These are phyloP conservation scores for Vipera latastei DNA, from an alignment of 2,797 vertebrate species.

Conservation along the genomic window DNA sequence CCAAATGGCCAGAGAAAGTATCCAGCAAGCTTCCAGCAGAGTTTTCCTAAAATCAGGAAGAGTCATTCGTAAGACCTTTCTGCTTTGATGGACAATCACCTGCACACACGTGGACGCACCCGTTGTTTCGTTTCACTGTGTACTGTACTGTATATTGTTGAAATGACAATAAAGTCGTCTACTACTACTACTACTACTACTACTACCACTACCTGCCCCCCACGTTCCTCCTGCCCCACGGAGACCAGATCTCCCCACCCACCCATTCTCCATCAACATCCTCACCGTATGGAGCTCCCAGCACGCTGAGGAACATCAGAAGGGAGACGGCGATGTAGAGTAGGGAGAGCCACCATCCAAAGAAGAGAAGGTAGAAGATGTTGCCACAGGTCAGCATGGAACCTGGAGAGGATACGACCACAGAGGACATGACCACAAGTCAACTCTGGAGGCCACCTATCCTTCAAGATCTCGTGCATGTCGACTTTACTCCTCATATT, in stretches of 20 bases:
- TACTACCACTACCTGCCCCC: no score
- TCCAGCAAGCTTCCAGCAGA: conserved; percentile 76
- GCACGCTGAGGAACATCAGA: conserved; percentile 78
- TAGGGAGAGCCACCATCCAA: conserved; percentile 87
- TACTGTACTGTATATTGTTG: no score
- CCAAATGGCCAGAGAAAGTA: conserved; percentile 88
- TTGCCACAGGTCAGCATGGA: conserved; percentile 80
- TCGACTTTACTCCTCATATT: no score
- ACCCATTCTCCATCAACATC: not conserved
- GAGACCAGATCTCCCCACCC: not conserved
- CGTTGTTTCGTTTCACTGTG: no score
- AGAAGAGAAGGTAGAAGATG: conserved; percentile 79
- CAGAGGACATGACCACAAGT: not conserved
- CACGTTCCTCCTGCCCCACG: not conserved
- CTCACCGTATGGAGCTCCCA: conserved; percentile 81
- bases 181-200: no score
- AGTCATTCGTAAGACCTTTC: not conserved
- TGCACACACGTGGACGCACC: no score
- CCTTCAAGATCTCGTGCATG: not conserved
- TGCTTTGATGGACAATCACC: not conserved
- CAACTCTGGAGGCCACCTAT: not conserved
- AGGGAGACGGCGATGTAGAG: conserved; percentile 74
- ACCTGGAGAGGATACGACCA: conserved; percentile 57
- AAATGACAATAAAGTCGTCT: no score
- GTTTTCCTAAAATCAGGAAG: conserved; percentile 64